phyloP scores from a whole-genome alignment of 2,113 vertebrate genomes.

The Ophthalmolycus amberensis region DNA sequence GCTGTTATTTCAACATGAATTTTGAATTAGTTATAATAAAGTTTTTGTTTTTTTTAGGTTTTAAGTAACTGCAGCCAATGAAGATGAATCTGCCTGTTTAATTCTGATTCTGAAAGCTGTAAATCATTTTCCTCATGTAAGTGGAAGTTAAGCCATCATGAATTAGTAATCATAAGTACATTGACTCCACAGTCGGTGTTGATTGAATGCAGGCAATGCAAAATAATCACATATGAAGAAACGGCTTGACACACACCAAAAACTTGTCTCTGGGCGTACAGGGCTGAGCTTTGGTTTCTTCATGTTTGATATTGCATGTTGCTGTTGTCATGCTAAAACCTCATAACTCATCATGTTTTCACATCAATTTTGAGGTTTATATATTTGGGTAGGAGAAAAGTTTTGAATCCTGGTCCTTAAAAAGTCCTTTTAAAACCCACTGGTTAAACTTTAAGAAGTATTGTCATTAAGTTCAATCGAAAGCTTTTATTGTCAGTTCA shows the following conservation, averaged over 20 bases:
- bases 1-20: constrained; percentile 7
- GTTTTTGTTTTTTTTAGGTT: background rate
- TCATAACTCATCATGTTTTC: constrained; percentile 40
- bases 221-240: constrained; percentile 13
- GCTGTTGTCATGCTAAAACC: constrained; percentile 15
- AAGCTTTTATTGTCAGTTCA: constrained; percentile 13
- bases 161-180: constrained; percentile 5
- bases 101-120: background rate
- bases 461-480: constrained; percentile 13
- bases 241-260: background rate
- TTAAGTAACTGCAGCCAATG: background rate
- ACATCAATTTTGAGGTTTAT: constrained; percentile 7
- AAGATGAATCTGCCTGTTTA: background rate
- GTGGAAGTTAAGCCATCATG: background rate
- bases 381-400: background rate
- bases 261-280: constrained; percentile 1
- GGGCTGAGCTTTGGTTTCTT: background rate
- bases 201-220: background rate
- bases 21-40: constrained; percentile 8
- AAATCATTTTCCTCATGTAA: background rate
- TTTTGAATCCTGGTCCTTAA: background rate
- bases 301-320: constrained; percentile 13
- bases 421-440: constrained; percentile 4
- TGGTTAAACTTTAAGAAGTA: background rate
- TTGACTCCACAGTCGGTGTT: background rate